phyloP scores from a whole-genome alignment of 2,797 vertebrate species.

The Anabas testudineus region DNA sequence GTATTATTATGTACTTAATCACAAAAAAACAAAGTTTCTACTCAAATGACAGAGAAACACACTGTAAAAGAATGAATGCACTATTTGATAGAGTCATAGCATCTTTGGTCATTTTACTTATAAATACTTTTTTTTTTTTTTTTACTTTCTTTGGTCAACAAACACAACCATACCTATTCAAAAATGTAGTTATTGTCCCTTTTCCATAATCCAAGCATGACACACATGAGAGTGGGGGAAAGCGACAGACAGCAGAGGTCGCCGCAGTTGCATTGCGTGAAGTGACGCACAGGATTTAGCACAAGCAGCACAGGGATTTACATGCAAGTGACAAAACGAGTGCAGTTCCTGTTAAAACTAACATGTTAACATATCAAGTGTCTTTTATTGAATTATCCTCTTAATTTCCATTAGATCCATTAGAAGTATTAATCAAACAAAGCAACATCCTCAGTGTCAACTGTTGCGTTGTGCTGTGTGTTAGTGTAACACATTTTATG shows the following conservation, averaged over 20 bases:
- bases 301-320: conserved; percentile 16
- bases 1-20: no score
- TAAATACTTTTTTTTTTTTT: conserved; percentile 1
- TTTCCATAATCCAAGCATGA: no score
- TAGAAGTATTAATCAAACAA: conserved; percentile 1
- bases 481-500: background rate
- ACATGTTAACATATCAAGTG: background rate
- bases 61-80: no score
- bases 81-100: no score
- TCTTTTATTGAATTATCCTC: conserved; percentile 16
- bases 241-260: conserved; percentile 53
- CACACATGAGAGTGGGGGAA: background rate
- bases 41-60: no score
- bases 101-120: background rate
- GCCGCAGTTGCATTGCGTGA: conserved; percentile 26
- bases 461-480: no score
- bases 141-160: no score
- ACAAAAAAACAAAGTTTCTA: no score
- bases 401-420: background rate
- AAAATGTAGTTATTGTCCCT: no score
- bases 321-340: background rate
- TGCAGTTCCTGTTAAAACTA: conserved; percentile 7
- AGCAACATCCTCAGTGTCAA: background rate
- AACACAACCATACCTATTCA: no score
- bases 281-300: background rate